These are phyloP conservation scores for Catocala nupta DNA, from an alignment of 2,888 invertebrate genomes.

Conservation along the genomic window DNA sequence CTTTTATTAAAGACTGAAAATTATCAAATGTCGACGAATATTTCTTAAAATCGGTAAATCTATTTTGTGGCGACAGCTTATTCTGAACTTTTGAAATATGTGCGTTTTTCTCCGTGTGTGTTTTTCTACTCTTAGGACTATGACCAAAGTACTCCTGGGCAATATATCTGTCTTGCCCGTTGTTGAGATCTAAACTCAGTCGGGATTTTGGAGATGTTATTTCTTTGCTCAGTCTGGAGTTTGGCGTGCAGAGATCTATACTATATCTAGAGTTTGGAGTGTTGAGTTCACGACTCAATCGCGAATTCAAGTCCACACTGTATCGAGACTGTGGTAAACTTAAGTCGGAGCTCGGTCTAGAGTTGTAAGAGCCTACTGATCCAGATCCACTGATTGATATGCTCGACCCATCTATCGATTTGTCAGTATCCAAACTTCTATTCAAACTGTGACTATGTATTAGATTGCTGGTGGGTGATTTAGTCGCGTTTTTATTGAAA, in stretches of 20 bases:
- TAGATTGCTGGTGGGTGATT: slow-evolving; percentile 71
- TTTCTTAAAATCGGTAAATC: slow-evolving; percentile 89
- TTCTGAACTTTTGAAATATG: slow-evolving; percentile 72
- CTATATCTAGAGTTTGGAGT: slow-evolving; percentile 90
- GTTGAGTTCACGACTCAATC: slow-evolving; percentile 87
- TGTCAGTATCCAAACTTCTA: slow-evolving; percentile 80
- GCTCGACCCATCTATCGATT: slow-evolving; percentile 83
- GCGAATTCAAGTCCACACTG: slow-evolving; percentile 86
- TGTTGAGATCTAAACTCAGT: slow-evolving; percentile 88
- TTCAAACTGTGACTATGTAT: slow-evolving; percentile 82
- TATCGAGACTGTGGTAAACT: slow-evolving; percentile 88
- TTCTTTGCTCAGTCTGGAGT: slow-evolving; percentile 87
- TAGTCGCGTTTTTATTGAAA: slow-evolving; percentile 83
- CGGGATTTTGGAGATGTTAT: slow-evolving; percentile 88
- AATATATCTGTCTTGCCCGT: slow-evolving; percentile 81
- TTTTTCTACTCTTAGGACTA: slow-evolving; percentile 83
- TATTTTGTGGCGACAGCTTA: slow-evolving; percentile 86
- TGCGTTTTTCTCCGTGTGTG: slow-evolving; percentile 69
- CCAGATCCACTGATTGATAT: slow-evolving; percentile 84
- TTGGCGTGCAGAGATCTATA: slow-evolving; percentile 89
- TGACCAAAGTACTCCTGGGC: slow-evolving; percentile 80
- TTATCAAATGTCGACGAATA: slow-evolving; percentile 93
- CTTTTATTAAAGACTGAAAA: slow-evolving; percentile 91
- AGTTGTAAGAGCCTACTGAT: slow-evolving; percentile 88
- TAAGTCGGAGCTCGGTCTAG: slow-evolving; percentile 88